Evolutionary conservation across 1,140 invertebrate genomes (phyloP).

Genomic region (Rhagoletis zephyria): DNA sequence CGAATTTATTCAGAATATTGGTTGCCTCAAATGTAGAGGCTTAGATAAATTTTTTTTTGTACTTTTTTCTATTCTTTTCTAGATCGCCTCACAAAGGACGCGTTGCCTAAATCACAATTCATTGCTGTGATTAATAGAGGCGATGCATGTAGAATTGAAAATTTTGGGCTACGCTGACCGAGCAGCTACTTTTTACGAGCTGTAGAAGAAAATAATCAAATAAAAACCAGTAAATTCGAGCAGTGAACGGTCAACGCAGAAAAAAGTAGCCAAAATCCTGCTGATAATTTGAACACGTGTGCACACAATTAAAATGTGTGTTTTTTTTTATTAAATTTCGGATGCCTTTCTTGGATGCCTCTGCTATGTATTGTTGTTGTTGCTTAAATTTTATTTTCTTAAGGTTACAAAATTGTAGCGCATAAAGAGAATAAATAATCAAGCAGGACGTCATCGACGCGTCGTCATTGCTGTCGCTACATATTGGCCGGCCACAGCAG

Average conservation of each 20-base stretch:
- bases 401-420: slow-evolving; percentile 47
- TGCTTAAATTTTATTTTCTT: slow-evolving; percentile 21
- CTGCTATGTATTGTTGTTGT: not conserved
- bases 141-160: slow-evolving; percentile 46
- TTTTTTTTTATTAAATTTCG: not conserved
- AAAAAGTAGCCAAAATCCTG: slow-evolving; percentile 52
- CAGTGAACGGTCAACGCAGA: slow-evolving; percentile 3
- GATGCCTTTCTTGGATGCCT: not conserved
- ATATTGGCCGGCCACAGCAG: not conserved
- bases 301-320: slow-evolving; percentile 64
- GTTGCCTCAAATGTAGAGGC: too few relatives aligned
- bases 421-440: slow-evolving; percentile 28
- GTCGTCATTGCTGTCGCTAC: not conserved
- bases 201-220: slow-evolving; percentile 32
- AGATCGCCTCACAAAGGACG: slow-evolving; percentile 13
- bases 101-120: slow-evolving; percentile 15
- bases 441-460: slow-evolving; percentile 24
- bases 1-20: too few relatives aligned
- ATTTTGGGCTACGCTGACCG: not conserved
- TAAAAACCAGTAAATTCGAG: not conserved
- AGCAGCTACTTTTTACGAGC: not conserved
- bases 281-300: slow-evolving; percentile 67
- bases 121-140: slow-evolving; percentile 49
- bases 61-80: too few relatives aligned
- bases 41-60: too few relatives aligned